These are phyloP conservation scores for Enoplosus armatus DNA, from an alignment of 2,797 vertebrate species.

Conservation along the genomic window DNA sequence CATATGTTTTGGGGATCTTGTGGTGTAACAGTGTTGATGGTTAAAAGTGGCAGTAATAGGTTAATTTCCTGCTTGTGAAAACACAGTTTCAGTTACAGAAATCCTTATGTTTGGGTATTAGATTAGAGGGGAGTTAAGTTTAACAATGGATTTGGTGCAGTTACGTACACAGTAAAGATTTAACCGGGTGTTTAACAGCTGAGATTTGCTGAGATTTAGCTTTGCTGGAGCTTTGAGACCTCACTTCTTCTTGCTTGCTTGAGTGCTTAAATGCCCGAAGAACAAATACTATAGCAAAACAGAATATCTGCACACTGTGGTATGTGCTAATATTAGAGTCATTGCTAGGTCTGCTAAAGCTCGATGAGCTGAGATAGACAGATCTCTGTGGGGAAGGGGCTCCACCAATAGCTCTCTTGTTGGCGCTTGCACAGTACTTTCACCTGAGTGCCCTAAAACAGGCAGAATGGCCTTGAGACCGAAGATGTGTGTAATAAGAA, in stretches of 20 bases:
- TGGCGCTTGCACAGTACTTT: slow-evolving; percentile 12
- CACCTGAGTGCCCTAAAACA: not conserved
- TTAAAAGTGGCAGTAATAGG: not conserved
- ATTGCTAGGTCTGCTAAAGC: not conserved
- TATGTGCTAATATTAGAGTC: not conserved
- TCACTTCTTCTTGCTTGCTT: not conserved
- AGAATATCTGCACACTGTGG: not conserved
- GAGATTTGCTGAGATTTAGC: not conserved
- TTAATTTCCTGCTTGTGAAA: not conserved
- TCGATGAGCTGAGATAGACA: no score
- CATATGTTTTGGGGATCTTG: not conserved
- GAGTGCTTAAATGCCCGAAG: not conserved
- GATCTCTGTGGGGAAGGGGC: not conserved
- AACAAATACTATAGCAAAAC: not conserved
- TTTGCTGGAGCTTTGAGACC: not conserved
- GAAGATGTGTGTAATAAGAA: slow-evolving; percentile 27
- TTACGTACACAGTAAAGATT: not conserved
- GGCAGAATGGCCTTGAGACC: not conserved
- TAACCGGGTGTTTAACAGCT: not conserved
- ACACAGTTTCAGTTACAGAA: not conserved
- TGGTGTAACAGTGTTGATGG: not conserved
- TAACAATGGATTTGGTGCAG: not conserved
- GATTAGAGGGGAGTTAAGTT: not conserved
- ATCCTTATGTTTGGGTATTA: not conserved
- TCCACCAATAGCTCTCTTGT: not conserved